phyloP scores from a whole-genome alignment of 1,140 invertebrate species.

The Bombus superbus region DNA sequence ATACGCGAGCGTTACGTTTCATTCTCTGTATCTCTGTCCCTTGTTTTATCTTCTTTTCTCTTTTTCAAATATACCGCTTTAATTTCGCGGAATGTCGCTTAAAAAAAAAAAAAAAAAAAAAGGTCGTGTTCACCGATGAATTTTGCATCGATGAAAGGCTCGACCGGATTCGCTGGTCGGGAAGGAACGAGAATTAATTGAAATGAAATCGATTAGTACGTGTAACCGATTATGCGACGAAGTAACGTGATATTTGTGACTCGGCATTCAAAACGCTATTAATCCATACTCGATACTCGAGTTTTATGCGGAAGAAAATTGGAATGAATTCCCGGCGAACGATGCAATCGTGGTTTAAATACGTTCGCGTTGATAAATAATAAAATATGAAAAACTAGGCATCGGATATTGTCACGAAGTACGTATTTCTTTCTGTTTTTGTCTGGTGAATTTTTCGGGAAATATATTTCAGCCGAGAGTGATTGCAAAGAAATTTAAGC shows the following conservation, averaged over 20 bases:
- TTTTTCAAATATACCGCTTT: neutral
- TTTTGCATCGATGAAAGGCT: conserved; percentile 1
- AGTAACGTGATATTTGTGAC: neutral
- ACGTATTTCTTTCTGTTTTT: neutral
- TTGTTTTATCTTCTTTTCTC: neutral
- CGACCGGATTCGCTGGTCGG: too few species aligned
- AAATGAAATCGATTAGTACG: neutral
- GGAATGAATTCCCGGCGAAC: neutral
- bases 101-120: too few species aligned
- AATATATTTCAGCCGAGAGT: neutral
- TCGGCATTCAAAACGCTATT: neutral
- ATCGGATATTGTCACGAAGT: too few species aligned
- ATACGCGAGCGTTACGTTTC: neutral
- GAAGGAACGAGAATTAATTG: conserved; percentile 14
- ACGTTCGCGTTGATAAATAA: neutral
- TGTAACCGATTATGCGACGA: neutral
- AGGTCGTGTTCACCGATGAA: neutral
- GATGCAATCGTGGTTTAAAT: neutral
- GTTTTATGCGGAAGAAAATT: neutral
- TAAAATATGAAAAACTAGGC: neutral
- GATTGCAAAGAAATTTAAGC: neutral
- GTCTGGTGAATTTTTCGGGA: neutral
- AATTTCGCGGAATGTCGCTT: neutral
- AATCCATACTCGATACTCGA: neutral
- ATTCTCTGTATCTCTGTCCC: neutral